These are phyloP conservation scores for Sterrhoptilus dennistouni DNA, from an alignment of 2,113 vertebrate species.

Conservation along the genomic window DNA sequence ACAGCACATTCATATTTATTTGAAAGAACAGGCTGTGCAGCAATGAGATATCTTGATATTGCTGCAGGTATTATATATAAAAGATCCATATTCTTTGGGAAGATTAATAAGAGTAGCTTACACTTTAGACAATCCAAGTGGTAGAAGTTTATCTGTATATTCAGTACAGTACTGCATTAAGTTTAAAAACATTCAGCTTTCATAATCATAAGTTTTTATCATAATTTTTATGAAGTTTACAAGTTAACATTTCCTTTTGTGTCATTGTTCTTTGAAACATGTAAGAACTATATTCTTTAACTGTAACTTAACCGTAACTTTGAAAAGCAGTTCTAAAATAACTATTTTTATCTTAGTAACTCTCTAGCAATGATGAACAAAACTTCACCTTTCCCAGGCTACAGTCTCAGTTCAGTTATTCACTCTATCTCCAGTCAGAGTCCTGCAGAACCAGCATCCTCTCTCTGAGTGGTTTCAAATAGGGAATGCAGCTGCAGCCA, in stretches of 20 bases:
- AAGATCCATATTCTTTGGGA: not conserved
- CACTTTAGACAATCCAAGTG: fast-evolving
- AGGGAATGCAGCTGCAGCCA: not conserved
- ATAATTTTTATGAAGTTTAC: no score
- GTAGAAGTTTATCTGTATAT: not conserved
- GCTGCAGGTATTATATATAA: not conserved
- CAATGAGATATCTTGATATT: not conserved
- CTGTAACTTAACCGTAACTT: not conserved
- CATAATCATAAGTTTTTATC: not conserved
- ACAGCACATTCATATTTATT: not conserved
- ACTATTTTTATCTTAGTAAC: not conserved
- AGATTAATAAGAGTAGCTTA: not conserved
- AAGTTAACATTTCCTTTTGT: not conserved
- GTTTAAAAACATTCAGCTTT: not conserved
- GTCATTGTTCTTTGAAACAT: not conserved
- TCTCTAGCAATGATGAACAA: not conserved
- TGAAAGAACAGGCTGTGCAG: not conserved
- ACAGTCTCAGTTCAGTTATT: not conserved
- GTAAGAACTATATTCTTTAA: not conserved
- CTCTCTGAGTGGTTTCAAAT: fast-evolving
- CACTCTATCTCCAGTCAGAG: fast-evolving
- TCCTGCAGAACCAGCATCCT: not conserved
- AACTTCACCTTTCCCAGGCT: not conserved
- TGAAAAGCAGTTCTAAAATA: not conserved
- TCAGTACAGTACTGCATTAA: not conserved